phyloP scores from a whole-genome alignment of 2,797 vertebrate genomes.

The Pterois miles region DNA sequence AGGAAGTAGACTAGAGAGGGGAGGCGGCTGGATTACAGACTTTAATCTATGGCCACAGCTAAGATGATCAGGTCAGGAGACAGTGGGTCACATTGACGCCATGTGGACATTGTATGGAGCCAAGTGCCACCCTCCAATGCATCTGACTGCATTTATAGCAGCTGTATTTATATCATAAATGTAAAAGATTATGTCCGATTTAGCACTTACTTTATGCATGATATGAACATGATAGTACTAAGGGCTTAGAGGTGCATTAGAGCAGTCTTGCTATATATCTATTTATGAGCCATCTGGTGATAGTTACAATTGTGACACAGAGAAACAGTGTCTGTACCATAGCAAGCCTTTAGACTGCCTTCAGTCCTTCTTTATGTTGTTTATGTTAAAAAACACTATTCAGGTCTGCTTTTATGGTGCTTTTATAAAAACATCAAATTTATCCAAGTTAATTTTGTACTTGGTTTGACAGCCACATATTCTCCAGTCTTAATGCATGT shows the following conservation, averaged over 20 bases:
- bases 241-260: constrained; percentile 46
- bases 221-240: background rate
- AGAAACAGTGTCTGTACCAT: background rate
- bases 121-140: background rate
- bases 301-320: constrained; percentile 18
- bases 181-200: constrained; percentile 53
- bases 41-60: constrained; percentile 67
- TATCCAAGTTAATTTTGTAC: constrained; percentile 7
- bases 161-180: constrained; percentile 11
- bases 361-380: background rate
- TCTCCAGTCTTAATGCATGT: background rate
- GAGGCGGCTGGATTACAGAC: constrained; percentile 71
- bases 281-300: constrained; percentile 34
- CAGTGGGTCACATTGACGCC: constrained; percentile 51
- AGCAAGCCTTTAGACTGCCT: background rate
- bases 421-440: background rate
- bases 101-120: constrained; percentile 6
- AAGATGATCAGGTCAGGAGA: constrained; percentile 64
- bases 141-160: background rate
- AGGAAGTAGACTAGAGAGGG: constrained; percentile 51
- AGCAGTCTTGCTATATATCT: constrained; percentile 22
- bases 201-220: constrained; percentile 14
- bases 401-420: background rate
- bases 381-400: background rate
- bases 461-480: constrained; percentile 15